These are phyloP conservation scores for Agonopterix subpropinquella DNA, from an alignment of 2,888 invertebrate species.

Conservation along the genomic window DNA sequence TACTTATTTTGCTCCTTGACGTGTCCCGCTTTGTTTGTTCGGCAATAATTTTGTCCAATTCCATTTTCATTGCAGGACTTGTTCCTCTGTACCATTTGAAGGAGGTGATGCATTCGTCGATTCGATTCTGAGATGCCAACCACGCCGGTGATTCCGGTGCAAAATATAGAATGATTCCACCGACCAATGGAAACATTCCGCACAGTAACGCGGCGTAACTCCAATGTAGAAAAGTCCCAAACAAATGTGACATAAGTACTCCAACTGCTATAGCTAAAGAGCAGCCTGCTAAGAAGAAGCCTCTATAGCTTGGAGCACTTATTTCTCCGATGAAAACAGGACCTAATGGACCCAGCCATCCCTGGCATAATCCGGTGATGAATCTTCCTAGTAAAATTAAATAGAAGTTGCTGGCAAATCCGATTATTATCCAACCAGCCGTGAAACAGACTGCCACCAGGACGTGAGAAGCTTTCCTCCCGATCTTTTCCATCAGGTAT, in stretches of 20 bases:
- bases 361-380: conserved; percentile 74
- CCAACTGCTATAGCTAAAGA: conserved; percentile 79
- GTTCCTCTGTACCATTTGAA: conserved; percentile 78
- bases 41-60: conserved; percentile 65
- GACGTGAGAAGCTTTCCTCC: conserved; percentile 72
- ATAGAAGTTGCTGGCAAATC: conserved; percentile 52
- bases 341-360: conserved; percentile 73
- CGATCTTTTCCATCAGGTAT: conserved; percentile 75
- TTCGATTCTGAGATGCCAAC: conserved; percentile 77
- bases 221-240: conserved; percentile 80
- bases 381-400: conserved; percentile 73
- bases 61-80: conserved; percentile 55
- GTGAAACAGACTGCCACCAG: conserved; percentile 69
- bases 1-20: conserved; percentile 42
- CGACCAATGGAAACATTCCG: conserved; percentile 68
- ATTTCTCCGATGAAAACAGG: conserved; percentile 78
- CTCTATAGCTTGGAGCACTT: conserved; percentile 76
- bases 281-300: conserved; percentile 77
- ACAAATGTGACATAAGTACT: conserved; percentile 77
- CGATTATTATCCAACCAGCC: conserved; percentile 76
- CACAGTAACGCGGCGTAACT: conserved; percentile 73
- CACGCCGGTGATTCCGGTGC: conserved; percentile 83
- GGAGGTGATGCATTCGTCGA: conserved; percentile 74
- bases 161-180: conserved; percentile 69
- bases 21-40: conserved; percentile 50